Conservation (phyloP, 2,113 vertebrate species). For the Cheilinus undulatus region DNA sequence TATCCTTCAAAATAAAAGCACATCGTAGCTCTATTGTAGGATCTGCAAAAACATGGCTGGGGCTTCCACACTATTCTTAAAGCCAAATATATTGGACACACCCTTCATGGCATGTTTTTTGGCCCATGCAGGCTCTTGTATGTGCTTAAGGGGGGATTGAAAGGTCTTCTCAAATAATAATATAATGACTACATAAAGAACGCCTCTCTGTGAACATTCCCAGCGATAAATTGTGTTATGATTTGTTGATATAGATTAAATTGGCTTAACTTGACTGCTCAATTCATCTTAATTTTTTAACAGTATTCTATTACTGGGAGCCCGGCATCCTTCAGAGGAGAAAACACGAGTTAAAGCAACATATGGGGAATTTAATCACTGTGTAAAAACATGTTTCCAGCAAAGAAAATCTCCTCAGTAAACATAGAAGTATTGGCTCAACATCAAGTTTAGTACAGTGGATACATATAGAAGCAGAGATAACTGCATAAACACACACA, state of each 20-base stretch:
- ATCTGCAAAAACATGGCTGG: too few relatives aligned
- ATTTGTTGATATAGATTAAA: not conserved
- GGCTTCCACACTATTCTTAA: too few relatives aligned
- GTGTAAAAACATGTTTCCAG: slow-evolving; percentile 24
- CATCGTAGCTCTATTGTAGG: too few relatives aligned
- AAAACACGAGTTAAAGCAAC: slow-evolving; percentile 27
- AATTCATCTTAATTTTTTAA: not conserved
- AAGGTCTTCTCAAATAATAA: not conserved
- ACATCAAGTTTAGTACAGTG: slow-evolving; percentile 1
- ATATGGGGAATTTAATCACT: slow-evolving; percentile 1
- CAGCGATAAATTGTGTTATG: not conserved
- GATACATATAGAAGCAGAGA: slow-evolving; percentile 30
- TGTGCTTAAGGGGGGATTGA: not conserved
- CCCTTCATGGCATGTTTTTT: too few relatives aligned
- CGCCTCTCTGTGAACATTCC: not conserved
- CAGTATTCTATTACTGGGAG: not conserved
- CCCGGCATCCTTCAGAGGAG: not conserved
- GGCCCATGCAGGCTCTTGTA: too few relatives aligned
- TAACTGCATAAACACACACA: slow-evolving; percentile 15
- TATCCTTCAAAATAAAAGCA: too few relatives aligned
- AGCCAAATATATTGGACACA: too few relatives aligned
- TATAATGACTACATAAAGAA: not conserved
- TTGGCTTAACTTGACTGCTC: not conserved
- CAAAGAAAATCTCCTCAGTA: slow-evolving; percentile 31
- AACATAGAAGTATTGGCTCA: slow-evolving; percentile 15